phyloP scores from a whole-genome alignment of 2,113 vertebrate genomes.

The Narcine bancroftii region DNA sequence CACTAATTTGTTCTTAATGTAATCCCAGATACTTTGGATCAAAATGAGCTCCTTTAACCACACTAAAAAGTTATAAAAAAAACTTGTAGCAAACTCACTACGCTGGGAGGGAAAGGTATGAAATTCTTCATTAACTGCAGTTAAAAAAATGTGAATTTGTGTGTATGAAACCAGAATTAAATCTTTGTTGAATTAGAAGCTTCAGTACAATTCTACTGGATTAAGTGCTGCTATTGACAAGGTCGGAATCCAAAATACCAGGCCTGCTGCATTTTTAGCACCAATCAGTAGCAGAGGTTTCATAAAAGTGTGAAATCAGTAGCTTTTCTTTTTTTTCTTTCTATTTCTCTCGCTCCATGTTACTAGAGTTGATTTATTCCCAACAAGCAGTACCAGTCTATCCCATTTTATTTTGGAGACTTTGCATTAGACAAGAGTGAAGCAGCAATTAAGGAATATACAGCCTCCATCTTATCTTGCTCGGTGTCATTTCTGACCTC shows the following conservation, averaged over 20 bases:
- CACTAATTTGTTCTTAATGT: background rate
- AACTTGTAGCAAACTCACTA: background rate
- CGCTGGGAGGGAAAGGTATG: background rate
- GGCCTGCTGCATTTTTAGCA: background rate
- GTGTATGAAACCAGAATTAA: background rate
- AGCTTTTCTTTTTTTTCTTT: background rate
- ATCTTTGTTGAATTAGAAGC: background rate
- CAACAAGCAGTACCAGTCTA: background rate
- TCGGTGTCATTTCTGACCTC: background rate
- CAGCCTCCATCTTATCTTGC: background rate
- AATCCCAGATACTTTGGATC: background rate
- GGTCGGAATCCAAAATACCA: background rate
- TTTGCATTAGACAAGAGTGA: background rate
- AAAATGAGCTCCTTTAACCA: no score
- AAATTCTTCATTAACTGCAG: background rate
- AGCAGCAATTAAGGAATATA: background rate
- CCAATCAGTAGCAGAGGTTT: background rate
- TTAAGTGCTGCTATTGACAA: background rate
- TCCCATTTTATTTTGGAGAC: background rate
- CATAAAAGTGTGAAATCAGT: background rate
- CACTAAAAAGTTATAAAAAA: background rate
- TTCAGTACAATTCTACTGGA: background rate
- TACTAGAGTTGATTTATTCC: background rate
- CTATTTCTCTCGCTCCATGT: constrained; percentile 8
- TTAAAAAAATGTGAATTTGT: background rate